Percentiles rank a stretch among this genome's conserved stretches.
Conservation (phyloP, 2,113 vertebrate genomes). For the Glareola pratincola region DNA sequence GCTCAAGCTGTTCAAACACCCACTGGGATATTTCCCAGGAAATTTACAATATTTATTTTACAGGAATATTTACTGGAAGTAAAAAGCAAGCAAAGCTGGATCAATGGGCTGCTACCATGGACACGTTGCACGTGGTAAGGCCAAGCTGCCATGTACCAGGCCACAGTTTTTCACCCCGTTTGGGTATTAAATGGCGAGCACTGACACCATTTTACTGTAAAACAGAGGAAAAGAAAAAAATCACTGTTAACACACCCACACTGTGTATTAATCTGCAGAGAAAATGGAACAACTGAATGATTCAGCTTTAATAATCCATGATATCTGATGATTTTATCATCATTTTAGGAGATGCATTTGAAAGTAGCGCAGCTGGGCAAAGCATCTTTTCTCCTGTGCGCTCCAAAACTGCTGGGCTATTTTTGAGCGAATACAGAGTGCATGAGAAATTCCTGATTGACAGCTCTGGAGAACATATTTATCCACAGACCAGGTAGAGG, state of each 20-base stretch:
- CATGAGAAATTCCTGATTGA: conserved; percentile 10
- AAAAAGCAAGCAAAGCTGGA: conserved; percentile 66
- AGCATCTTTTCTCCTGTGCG: not conserved
- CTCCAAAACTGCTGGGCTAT: not conserved
- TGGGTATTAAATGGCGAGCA: conserved; percentile 55
- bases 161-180: conserved; percentile 47
- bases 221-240: not conserved
- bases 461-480: conserved; percentile 6
- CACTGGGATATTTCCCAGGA: conserved; percentile 74
- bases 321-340: not conserved
- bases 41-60: not conserved
- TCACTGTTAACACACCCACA: not conserved
- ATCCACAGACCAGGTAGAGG: not conserved
- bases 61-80: not conserved
- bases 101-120: conserved; percentile 66
- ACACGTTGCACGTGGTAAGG: conserved; percentile 73
- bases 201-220: not conserved
- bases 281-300: not conserved
- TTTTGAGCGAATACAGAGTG: conserved; percentile 5
- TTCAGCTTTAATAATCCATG: not conserved
- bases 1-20: conserved; percentile 83
- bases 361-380: not conserved
- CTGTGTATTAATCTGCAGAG: not conserved
- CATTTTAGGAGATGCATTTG: not conserved
- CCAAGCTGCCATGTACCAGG: conserved; percentile 76